Evolutionary conservation across 2,888 invertebrate genomes (phyloP), one percentile per base, ranked within the genome.

Genomic region (Drosophila ustulata): DNA sequence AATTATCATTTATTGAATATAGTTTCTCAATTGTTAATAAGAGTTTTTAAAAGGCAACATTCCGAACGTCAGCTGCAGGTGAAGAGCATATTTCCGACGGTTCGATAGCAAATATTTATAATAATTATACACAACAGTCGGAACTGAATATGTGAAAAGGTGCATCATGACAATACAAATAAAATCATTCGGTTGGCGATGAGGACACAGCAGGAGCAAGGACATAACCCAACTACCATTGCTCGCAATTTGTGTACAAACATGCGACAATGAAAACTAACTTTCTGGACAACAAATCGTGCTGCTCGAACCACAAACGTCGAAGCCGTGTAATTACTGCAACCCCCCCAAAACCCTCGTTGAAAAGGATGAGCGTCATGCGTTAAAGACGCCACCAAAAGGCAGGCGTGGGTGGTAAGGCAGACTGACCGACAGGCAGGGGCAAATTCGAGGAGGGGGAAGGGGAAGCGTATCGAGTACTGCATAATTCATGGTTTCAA

Each of bases 261-360:
- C 85, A 86, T 86, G 86, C 80, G 88, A 88, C 88, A 85, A 63
- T 63, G 80, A 71, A 89, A 85, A 58, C 83, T 71, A 88, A 85
- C 89, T 87, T 87, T 84, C 67, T 78, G 78, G 71, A 55, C 70
- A 89, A 89, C 88, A 86, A 85, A 85, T 83, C 87, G 89, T 66
- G 75, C 62, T 6, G 32, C 26, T 52, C 62, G 9, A 49, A 45
- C 73, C 67, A 41, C 67, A 50, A 34, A 11, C 49, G 4, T 41
- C 41, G 45, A 45, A 64, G 63, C 23, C 39, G 61, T 56, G 51
- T 81, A 81, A 81, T 81, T 87, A 81, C 18, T 32, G 39, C 34
- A 26, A 23, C 43, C 9, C 4, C 3, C 23, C 11, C 6, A 28
- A 3, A 13, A 8, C 4, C 32, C 13, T 30, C 2, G 39, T 3